Base-by-base conservation (phyloP, 30 jellyfish, hydroid and myxozoan genomes). In the Chironex yamaguchii region DNA sequence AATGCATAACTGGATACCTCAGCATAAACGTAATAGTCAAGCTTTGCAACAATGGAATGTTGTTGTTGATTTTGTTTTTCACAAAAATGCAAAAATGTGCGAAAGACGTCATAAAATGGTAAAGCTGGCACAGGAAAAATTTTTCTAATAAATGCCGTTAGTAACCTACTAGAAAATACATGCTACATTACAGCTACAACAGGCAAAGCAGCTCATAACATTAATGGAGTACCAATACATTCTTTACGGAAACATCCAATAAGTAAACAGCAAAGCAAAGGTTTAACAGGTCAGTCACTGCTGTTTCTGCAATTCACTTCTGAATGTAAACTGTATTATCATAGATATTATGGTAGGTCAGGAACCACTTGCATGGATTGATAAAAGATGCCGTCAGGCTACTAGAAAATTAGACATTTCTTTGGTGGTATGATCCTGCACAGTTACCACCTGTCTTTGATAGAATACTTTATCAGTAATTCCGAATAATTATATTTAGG, bases 391-490 rank as follows among this genome's bases (percentile, higher is more conserved):
- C 71, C 80, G 80, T 67, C 30, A 67, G 71, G 65, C 80, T 28
- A 67, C 80, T 6, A 58, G 80, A 6, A 1, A 67, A 25, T 0
- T 1, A 36, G 21, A 71, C 33, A 26, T 0, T 51, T 34, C 13
- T 36, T 71, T 71, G 85, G 85, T 1, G 76, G 76, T 71, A 71
- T 71, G 85, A 71, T 21, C 74, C 74, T 13, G 85, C 75, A 0
- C 85, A 71, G 79, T 22, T 71, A 36, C 85, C 79, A 36, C 90
- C 90, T 4, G 88, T 79, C 75, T 12, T 20, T 22, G 90, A 70
- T 23, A 79, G 23, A 24, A 48, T 34, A 6, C 52, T 79, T 6
- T 79, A 79, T 42, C 87, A 79, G 24, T 6, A 62, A 26, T 17
- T 14, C 90, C 90, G 4, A 6, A 20, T 6, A 34, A 24, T 24